These are phyloP conservation scores for Drosophila bunnanda DNA, from an alignment of 2,888 invertebrate genomes.

Conservation along the genomic window DNA sequence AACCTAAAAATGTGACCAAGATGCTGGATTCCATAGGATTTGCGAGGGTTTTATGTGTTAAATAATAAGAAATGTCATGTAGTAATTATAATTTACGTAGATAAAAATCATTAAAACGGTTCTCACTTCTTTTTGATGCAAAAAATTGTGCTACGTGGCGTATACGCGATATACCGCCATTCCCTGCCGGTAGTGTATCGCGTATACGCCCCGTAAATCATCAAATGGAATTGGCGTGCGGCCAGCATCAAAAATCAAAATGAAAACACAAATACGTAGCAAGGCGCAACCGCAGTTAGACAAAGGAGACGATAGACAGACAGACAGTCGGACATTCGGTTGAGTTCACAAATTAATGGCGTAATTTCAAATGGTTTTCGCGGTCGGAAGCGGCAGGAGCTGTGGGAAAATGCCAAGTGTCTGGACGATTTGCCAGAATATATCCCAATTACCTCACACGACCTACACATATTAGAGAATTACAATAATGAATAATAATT, in stretches of 20 bases:
- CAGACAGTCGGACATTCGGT: conserved; percentile 42
- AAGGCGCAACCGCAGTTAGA: conserved; percentile 68
- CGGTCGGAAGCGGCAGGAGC: conserved; percentile 29
- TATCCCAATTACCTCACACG: conserved; percentile 32
- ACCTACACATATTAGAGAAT: neutral
- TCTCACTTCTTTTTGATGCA: neutral
- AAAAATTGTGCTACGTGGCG: neutral
- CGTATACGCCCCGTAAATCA: conserved; percentile 65
- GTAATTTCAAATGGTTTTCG: conserved; percentile 61
- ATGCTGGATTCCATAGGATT: too few species aligned
- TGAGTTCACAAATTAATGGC: conserved; percentile 69
- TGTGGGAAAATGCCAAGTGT: conserved; percentile 51
- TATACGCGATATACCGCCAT: neutral
- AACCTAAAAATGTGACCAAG: neutral
- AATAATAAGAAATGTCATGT: neutral
- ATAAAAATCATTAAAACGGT: neutral
- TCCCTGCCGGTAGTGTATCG: conserved; percentile 4
- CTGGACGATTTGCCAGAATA: conserved; percentile 34
- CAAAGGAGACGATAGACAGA: conserved; percentile 52
- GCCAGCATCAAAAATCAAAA: conserved; percentile 62
- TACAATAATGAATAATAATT: conserved; percentile 20
- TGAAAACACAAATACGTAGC: conserved; percentile 63
- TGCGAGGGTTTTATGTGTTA: neutral
- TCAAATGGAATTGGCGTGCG: conserved; percentile 60
- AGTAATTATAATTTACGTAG: too few species aligned